Base-by-base conservation (phyloP, 2,888 invertebrate genomes). In the Eupithecia insigniata region DNA sequence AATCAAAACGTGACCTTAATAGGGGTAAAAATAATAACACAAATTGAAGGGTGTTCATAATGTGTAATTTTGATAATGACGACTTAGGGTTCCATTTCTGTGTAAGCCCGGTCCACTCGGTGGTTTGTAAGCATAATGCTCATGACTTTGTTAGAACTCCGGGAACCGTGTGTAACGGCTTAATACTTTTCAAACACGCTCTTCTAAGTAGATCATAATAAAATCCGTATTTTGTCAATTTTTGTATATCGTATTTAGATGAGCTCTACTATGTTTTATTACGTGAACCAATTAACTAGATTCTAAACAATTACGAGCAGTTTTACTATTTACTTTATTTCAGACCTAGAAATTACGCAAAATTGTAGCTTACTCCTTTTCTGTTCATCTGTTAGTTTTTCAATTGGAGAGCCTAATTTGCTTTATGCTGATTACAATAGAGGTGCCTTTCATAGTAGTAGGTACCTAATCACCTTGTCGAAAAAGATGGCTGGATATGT, bases 11-110 rank as follows among this genome's bases (percentile, higher is more conserved):
- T 18, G 43, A 58, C 68, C 60, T 75, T 78, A 66, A 66, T 36
- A 71, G 69, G 64, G 75, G 75, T 73, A 70, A 68, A 64, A 69
- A 72, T 76, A 76, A 75, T 71, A 71, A 71, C 74, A 74, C 71
- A 55, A 71, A 68, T 75, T 75, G 73, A 71, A 72, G 78, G 76
- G 78, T 65, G 69, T 78, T 75, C 76, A 75, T 76, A 72, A 76
- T 75, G 61, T 78, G 74, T 78, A 76, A 76, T 78, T 78, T 78
- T 73, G 73, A 77, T 78, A 76, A 78, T 78, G 75, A 65, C 66
- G 72, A 66, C 66, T 68, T 68, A 39, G 71, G 75, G 73, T 66
- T 67, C 71, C 36, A 61, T 74, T 72, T 74, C 62, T 64, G 68
- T 66, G 70, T 65, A 75, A 70, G 61, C 51, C 26, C 55, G 69